Conservation (phyloP, 2,797 vertebrate genomes). For the Oreochromis mossambicus region DNA sequence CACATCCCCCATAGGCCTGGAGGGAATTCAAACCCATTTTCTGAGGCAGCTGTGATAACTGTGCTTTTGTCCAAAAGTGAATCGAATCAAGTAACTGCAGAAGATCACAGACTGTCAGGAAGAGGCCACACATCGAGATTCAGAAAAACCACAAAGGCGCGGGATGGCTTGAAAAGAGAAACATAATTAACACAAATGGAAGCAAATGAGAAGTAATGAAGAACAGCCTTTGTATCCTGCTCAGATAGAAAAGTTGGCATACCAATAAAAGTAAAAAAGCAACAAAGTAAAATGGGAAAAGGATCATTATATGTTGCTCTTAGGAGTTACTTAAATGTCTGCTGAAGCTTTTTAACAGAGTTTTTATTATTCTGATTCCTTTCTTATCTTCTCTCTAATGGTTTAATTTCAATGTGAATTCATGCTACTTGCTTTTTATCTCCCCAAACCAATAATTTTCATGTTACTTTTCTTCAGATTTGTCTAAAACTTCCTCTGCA, state of each 20-base stretch:
- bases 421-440: background rate
- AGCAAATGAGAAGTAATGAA: background rate
- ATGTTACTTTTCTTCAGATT: background rate
- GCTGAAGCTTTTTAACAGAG: background rate
- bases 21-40: background rate
- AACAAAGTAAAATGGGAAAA: background rate
- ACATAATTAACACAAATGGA: background rate
- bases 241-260: background rate
- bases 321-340: background rate
- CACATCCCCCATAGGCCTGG: background rate
- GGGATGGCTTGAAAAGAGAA: background rate
- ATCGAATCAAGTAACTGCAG: background rate
- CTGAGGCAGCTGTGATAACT: background rate
- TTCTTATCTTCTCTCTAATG: background rate
- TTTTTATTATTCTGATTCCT: background rate
- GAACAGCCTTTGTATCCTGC: background rate
- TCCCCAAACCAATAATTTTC: background rate
- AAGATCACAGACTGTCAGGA: background rate
- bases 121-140: background rate
- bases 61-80: background rate
- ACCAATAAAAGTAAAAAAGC: background rate
- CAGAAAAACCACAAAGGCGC: background rate
- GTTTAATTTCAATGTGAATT: fast-evolving
- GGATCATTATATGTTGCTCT: background rate
- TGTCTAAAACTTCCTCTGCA: background rate